Base-by-base conservation (phyloP, 2,888 invertebrate genomes). In the Drosophila siamana region DNA sequence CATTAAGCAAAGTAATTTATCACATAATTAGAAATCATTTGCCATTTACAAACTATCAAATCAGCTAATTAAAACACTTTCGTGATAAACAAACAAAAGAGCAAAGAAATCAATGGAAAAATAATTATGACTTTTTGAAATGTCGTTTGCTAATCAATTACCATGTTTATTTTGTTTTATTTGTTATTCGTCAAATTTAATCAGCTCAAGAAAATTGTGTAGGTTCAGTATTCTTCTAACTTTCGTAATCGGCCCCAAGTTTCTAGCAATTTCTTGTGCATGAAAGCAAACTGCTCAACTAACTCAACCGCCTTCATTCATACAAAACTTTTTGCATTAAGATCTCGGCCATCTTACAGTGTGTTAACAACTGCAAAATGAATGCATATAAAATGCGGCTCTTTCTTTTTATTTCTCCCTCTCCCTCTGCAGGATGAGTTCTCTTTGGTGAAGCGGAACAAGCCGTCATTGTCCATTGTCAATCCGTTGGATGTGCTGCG, bases 401-500 rank as follows among this genome's bases (percentile, higher is more conserved):
- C 7, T 56, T 7, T 38, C 16, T 61, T 13, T n/a, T n/a, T n/a
- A n/a, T n/a, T n/a, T n/a, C n/a, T 57, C n/a, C 38, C 5, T 11
- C 0, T 28, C 30, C 19, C 36, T 56, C 2, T 43, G 7, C 28
- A 92, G 92, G 91, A 92, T 76, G 91, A 92, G 70, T 93, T 92
- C 76, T 92, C 93, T 54, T 92, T 94, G 79, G 92, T 92, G 80
- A 94, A 94, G 90, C 94, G 94, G 90, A 94, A 94, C 92, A 94
- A 94, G 91, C 95, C 95, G 4, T 96, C 96, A 11, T 93, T 97
- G 78, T 97, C 97, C 74, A 97, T 97, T 92, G 96, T 96, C 88
- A 96, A 97, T 93, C 96, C 97, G 0, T 93, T 97, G 94, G 97
- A 97, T 91, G 97, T 97, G 51, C 93, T 97, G 44, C 94, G 97